These are phyloP conservation scores for Macrobrachium rosenbergii DNA, from an alignment of 1,140 invertebrate genomes.

Conservation along the genomic window DNA sequence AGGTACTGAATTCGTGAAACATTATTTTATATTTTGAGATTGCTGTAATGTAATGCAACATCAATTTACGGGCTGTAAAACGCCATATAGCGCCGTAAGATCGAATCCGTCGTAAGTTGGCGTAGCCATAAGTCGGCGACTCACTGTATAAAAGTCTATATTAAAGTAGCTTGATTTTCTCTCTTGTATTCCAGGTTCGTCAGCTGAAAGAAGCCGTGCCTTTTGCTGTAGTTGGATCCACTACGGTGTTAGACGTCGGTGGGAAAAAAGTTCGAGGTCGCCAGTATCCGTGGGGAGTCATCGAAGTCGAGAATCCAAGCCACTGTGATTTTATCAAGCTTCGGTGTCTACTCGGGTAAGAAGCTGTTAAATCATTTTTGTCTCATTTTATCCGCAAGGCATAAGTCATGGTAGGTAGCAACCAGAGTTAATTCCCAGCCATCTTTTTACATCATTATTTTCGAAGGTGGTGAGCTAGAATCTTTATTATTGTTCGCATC, in stretches of 20 bases:
- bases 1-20: no score
- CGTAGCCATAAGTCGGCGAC: no score
- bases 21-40: no score
- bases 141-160: neutral
- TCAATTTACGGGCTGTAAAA: no score
- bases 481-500: no score
- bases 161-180: neutral
- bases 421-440: no score
- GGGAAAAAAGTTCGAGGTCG: conserved; percentile 72
- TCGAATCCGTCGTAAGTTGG: no score
- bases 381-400: neutral
- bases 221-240: conserved; percentile 71
- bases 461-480: no score
- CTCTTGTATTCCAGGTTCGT: conserved; percentile 55
- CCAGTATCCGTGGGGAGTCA: conserved; percentile 78
- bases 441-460: no score
- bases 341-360: conserved; percentile 62
- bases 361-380: neutral
- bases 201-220: conserved; percentile 69
- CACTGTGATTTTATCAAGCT: conserved; percentile 79
- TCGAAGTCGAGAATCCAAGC: conserved; percentile 78
- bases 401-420: no score
- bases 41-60: no score
- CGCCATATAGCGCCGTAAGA: no score
- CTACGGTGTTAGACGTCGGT: conserved; percentile 69